Conservation (phyloP, 2,797 vertebrate genomes). For the Poeciliopsis infans region DNA sequence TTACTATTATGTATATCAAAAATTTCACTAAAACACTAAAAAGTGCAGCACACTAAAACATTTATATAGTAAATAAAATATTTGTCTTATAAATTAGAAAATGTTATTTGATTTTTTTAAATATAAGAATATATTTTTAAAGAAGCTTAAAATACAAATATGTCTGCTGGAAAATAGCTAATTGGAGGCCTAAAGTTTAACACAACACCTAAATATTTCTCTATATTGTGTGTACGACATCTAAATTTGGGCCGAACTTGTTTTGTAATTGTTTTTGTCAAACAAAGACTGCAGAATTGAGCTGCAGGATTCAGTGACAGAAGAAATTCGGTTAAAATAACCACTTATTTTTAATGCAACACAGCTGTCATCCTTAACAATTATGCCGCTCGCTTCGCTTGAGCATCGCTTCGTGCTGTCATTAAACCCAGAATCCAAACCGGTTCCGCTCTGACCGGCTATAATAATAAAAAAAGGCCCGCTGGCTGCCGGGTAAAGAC, state of each 20-base stretch:
- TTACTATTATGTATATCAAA: background rate
- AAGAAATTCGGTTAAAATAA: background rate
- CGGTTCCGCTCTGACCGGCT: slow-evolving; percentile 4
- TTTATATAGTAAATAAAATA: background rate
- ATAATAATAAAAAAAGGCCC: slow-evolving; percentile 3
- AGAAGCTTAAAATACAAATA: background rate
- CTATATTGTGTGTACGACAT: background rate
- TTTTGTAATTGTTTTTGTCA: background rate
- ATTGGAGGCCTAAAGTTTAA: background rate
- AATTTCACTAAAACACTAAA: background rate
- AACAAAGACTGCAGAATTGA: background rate
- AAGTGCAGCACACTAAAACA: background rate
- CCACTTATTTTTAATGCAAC: background rate
- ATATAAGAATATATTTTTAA: background rate
- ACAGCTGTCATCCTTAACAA: background rate
- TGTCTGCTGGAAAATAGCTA: background rate
- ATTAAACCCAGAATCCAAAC: background rate
- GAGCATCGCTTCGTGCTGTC: background rate
- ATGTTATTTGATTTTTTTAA: background rate
- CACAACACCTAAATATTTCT: background rate
- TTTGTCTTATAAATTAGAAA: background rate
- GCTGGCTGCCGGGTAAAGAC: slow-evolving; percentile 19
- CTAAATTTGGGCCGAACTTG: background rate
- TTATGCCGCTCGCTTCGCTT: background rate
- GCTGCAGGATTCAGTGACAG: background rate